Conservation (phyloP, 2,888 invertebrate species). For the Onthophagus sagittarius region DNA sequence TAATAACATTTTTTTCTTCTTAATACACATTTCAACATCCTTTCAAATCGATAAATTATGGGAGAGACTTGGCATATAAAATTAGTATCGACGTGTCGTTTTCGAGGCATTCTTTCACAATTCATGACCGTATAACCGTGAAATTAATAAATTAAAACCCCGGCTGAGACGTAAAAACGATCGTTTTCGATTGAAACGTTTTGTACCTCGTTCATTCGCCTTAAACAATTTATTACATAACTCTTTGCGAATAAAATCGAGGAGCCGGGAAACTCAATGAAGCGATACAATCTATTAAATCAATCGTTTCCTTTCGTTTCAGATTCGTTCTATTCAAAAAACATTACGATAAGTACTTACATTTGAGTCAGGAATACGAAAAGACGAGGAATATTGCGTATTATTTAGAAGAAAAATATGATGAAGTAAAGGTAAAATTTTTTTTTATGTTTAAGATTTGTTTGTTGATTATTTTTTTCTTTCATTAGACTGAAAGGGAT, state of each 20-base stretch:
- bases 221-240: neutral
- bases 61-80: neutral
- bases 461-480: slow-evolving; percentile 5
- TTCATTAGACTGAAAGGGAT: slow-evolving; percentile 54
- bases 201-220: neutral
- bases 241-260: neutral
- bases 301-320: slow-evolving; percentile 32
- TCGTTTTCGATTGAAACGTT: neutral
- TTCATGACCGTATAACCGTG: neutral
- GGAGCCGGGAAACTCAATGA: neutral
- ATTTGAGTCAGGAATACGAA: slow-evolving; percentile 59
- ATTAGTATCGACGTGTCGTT: neutral
- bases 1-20: neutral
- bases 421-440: slow-evolving; percentile 57
- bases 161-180: neutral
- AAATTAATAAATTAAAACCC: neutral
- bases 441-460: neutral
- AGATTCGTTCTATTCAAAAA: slow-evolving; percentile 62
- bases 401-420: slow-evolving; percentile 61
- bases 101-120: neutral
- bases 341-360: slow-evolving; percentile 60
- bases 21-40: neutral
- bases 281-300: slow-evolving; percentile 14
- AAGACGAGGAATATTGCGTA: slow-evolving; percentile 59
- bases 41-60: neutral